Percentiles rank a stretch among this genome's conserved stretches.
phyloP scores from a whole-genome alignment of 1,140 invertebrate genomes.

The Babylonia areolata region DNA sequence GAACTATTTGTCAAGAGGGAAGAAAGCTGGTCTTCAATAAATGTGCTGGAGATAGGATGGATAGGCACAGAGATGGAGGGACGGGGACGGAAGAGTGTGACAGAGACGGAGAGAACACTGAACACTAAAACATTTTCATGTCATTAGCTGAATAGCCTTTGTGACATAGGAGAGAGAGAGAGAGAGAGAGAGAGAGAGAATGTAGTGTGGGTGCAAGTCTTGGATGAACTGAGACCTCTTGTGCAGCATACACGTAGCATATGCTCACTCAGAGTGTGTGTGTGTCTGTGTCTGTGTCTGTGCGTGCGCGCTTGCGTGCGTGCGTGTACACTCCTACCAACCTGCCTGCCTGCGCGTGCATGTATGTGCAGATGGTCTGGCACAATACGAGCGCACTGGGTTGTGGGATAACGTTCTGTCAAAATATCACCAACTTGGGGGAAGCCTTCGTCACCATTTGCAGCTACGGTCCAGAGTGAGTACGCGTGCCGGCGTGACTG shows the following conservation, averaged over 20 bases:
- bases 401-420: too few species aligned
- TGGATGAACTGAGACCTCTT: background rate
- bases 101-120: background rate
- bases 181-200: background rate
- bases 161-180: background rate
- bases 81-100: too few species aligned
- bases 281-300: constrained; percentile 3
- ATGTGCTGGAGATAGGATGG: background rate
- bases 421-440: too few species aligned
- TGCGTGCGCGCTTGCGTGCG: background rate
- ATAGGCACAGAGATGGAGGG: background rate
- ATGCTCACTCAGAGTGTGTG: background rate
- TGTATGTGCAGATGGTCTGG: too few species aligned
- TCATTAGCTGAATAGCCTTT: background rate
- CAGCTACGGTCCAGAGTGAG: too few species aligned
- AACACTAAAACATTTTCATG: background rate
- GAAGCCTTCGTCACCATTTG: too few species aligned
- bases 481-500: too few species aligned
- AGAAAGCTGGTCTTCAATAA: too few species aligned
- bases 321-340: background rate
- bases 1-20: too few species aligned
- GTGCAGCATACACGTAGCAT: background rate
- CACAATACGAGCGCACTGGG: too few species aligned
- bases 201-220: background rate
- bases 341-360: too few species aligned